These are phyloP conservation scores for Dermolepida albohirtum DNA, from an alignment of 2,888 invertebrate species.

Conservation along the genomic window DNA sequence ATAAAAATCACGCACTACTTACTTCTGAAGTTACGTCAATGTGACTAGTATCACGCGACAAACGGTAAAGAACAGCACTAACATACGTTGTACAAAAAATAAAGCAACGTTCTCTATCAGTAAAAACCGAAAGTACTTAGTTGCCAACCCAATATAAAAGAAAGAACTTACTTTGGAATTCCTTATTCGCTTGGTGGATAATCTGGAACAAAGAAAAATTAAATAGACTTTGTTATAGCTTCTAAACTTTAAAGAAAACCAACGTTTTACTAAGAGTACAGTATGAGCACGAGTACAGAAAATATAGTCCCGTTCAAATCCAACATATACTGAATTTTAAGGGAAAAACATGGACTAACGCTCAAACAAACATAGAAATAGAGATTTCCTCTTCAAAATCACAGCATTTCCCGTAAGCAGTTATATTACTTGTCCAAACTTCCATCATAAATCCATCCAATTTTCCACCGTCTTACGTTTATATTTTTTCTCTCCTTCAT, in stretches of 20 bases:
- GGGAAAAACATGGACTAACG: neutral
- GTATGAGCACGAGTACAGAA: neutral
- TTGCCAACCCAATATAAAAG: too few species aligned
- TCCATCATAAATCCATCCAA: slow-evolving; percentile 33
- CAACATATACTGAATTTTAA: slow-evolving; percentile 13
- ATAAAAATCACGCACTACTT: too few species aligned
- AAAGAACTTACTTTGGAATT: slow-evolving; percentile 5
- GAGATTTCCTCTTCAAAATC: slow-evolving; percentile 30
- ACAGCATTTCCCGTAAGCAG: slow-evolving; percentile 22
- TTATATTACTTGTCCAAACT: slow-evolving; percentile 22
- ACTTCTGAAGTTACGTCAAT: too few species aligned
- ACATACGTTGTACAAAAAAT: too few species aligned
- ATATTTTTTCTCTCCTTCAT: slow-evolving; percentile 2
- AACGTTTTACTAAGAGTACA: too few species aligned
- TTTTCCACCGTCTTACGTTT: slow-evolving; percentile 8
- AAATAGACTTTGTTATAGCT: slow-evolving; percentile 1
- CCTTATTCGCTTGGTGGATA: slow-evolving; percentile 1
- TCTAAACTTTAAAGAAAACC: neutral
- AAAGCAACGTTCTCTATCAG: too few species aligned
- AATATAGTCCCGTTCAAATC: neutral
- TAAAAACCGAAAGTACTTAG: too few species aligned
- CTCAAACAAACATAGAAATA: slow-evolving; percentile 16
- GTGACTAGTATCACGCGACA: too few species aligned
- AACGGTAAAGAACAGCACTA: too few species aligned
- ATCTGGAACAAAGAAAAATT: slow-evolving; percentile 14